Percentiles rank a stretch among this genome's conserved stretches.
These are phyloP conservation scores for Agonopterix heracliana DNA, from an alignment of 2,888 invertebrate genomes.

Conservation along the genomic window DNA sequence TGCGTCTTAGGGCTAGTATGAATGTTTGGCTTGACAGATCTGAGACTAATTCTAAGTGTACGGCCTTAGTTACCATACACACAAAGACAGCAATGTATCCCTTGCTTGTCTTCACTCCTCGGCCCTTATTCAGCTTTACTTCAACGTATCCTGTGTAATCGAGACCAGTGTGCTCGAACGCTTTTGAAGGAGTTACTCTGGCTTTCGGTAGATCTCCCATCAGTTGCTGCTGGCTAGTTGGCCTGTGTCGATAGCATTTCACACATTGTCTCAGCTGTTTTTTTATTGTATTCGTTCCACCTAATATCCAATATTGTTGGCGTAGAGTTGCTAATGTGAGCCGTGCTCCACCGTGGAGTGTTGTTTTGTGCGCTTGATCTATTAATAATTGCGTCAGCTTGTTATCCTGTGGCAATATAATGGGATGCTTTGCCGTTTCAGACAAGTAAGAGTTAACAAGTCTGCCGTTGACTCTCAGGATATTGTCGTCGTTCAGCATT, in stretches of 20 bases:
- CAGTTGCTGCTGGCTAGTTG: constrained; percentile 2
- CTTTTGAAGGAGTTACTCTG: constrained; percentile 5
- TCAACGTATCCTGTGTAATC: constrained; percentile 10
- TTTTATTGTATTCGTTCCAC: constrained; percentile 5
- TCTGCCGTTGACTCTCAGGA: not conserved
- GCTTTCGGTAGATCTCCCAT: constrained; percentile 8
- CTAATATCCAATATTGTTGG: constrained; percentile 7
- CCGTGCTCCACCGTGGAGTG: constrained; percentile 2
- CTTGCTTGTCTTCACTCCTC: constrained; percentile 5
- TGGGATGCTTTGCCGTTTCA: not conserved
- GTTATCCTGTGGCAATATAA: not conserved
- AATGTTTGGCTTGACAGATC: constrained; percentile 8
- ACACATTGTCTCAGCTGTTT: constrained; percentile 5
- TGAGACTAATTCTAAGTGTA: constrained; percentile 12
- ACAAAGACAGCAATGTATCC: constrained; percentile 8
- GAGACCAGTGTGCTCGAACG: constrained; percentile 9
- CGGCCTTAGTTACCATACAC: constrained; percentile 7
- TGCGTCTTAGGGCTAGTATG: constrained; percentile 6
- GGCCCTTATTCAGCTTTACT: constrained; percentile 4
- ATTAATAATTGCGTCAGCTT: constrained; percentile 1
- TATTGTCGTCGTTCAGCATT: not conserved
- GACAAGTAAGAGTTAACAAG: not conserved
- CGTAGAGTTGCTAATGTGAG: not conserved
- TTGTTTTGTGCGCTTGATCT: constrained; percentile 1
- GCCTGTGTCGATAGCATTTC: constrained; percentile 3